Base-by-base conservation (phyloP, 2,888 invertebrate genomes). In the Dynastes hyllus region DNA sequence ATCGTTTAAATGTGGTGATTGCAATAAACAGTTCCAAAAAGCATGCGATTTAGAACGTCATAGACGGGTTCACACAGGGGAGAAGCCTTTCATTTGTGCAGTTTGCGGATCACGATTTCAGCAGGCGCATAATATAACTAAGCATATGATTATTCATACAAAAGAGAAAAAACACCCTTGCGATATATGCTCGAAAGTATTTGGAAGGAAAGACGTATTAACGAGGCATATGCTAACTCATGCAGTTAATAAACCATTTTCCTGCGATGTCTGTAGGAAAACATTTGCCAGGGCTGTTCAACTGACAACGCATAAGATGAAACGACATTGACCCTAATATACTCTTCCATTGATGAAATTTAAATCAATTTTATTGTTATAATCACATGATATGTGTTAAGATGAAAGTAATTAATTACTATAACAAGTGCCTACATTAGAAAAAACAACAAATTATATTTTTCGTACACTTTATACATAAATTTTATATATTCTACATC, bases 11-110 rank as follows among this genome's bases (percentile, higher is more conserved):
- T 89, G 89, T 78, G 86, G 86, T 37, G 82, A 85, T 22, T 89
- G 89, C 80, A 82, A 83, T 9, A 87, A 86, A 66, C 85, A 86
- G 75, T 89, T 89, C 81, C 81, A 84, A 11, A 89, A 89, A 83
- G 83, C 86, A 32, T 88, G 87, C 82, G 88, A 89, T 82, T 83
- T 89, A 67, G 87, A 88, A 79, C 82, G 89, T 4, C 89, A 89
- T 80, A 85, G 85, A 1, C 83, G 89, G 1, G 88, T 89, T 2
- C 89, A 89, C 81, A 88, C 88, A 2, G 89, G 89, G 3, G 89
- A 88, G 79, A 89, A 89, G 80, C 88, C 88, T 4, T 87, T 84
- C 75, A 84, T 86, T 13, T 89, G 89, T 79, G 87, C 86, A 73
- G 81, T 84, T 55, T 85, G 85, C 69, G 82, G 81, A 5, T 83